These are phyloP conservation scores for Pipra filicauda DNA, from an alignment of 2,113 vertebrate species.

Conservation along the genomic window DNA sequence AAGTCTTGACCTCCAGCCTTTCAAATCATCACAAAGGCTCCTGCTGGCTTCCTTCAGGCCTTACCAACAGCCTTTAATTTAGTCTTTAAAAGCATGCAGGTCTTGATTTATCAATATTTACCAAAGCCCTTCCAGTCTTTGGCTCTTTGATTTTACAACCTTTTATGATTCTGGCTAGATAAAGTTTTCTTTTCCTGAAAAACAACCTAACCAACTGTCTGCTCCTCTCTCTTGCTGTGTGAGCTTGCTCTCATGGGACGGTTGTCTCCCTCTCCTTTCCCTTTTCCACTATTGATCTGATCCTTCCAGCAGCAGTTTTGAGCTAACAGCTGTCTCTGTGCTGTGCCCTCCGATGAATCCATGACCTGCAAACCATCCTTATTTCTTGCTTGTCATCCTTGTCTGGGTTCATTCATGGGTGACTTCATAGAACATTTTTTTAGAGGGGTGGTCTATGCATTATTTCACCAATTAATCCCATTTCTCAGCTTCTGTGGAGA, in stretches of 20 bases:
- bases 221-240: neutral
- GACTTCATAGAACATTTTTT: neutral
- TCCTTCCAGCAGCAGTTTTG: neutral
- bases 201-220: neutral
- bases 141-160: slow-evolving; percentile 12
- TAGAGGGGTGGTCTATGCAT: fast-evolving
- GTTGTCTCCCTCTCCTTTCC: neutral
- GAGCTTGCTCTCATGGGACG: neutral
- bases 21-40: neutral
- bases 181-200: neutral
- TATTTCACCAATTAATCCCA: neutral
- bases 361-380: neutral
- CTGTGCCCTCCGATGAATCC: neutral
- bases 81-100: neutral
- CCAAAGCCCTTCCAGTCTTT: neutral
- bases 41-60: neutral
- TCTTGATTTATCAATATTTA: neutral
- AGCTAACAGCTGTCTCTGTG: neutral
- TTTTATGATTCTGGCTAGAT: neutral
- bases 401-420: neutral
- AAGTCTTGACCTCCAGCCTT: neutral
- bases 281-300: neutral
- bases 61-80: neutral
- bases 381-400: neutral
- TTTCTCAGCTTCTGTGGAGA: neutral